Conservation (phyloP, 2,113 vertebrate species). For the Proterorhinus semilunaris region DNA sequence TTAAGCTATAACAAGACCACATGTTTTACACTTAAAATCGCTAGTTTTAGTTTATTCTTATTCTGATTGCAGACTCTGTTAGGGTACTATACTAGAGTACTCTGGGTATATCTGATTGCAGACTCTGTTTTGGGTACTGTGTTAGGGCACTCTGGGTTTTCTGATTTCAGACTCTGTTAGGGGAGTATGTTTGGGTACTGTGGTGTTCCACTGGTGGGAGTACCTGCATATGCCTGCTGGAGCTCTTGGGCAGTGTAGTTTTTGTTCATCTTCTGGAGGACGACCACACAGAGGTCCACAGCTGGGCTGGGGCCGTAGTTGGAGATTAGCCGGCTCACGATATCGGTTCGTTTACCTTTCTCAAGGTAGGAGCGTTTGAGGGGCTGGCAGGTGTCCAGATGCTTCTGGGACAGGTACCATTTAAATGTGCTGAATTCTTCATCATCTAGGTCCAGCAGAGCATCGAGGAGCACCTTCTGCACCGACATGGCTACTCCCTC, state of each 20-base stretch:
- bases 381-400: background rate
- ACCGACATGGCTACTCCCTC: slow-evolving; percentile 30
- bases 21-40: no score
- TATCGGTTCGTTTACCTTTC: fast-evolving
- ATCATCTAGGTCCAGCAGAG: fast-evolving
- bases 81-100: no score
- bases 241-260: slow-evolving; percentile 19
- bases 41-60: no score
- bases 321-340: background rate
- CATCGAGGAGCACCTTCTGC: background rate
- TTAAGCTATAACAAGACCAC: no score
- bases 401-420: fast-evolving
- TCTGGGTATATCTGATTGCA: no score
- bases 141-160: no score
- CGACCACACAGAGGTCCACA: background rate
- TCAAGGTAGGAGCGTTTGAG: slow-evolving; percentile 15
- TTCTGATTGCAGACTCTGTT: no score
- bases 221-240: slow-evolving; percentile 7
- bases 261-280: slow-evolving; percentile 27
- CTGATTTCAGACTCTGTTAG: no score
- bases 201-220: background rate
- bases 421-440: background rate
- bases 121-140: no score
- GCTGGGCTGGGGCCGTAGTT: background rate
- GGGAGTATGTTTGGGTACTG: no score